Evolutionary conservation across 2,113 vertebrate genomes (phyloP).

Genomic region (Plectropomus leopardus): DNA sequence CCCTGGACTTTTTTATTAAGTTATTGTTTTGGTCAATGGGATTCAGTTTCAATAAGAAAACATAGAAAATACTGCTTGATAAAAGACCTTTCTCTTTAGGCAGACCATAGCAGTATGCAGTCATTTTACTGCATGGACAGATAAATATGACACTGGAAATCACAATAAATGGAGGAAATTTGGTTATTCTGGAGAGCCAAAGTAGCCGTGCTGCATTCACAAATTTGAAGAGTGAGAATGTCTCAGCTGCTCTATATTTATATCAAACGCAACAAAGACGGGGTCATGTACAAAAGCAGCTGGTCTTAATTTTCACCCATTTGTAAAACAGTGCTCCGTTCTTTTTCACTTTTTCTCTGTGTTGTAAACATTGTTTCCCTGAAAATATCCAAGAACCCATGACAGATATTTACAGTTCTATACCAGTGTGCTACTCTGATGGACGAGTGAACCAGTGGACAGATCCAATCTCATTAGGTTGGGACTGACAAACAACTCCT

Average conservation of each 20-base stretch:
- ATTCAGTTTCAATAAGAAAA: background rate
- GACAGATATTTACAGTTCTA: conserved; percentile 58
- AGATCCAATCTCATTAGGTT: conserved; percentile 71
- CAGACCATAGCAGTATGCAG: background rate
- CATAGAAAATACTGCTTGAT: background rate
- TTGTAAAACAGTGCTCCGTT: background rate
- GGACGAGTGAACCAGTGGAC: conserved; percentile 45
- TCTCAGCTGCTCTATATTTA: background rate
- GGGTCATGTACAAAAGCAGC: background rate
- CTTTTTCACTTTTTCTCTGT: background rate
- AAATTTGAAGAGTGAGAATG: background rate
- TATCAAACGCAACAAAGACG: conserved; percentile 10
- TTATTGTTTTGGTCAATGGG: background rate
- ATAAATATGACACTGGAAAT: background rate
- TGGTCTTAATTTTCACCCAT: conserved; percentile 2
- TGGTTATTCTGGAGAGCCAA: background rate
- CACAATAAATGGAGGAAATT: background rate
- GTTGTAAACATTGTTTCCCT: conserved; percentile 14
- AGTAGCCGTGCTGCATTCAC: background rate
- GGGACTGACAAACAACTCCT: conserved; percentile 78
- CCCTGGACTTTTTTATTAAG: too few relatives aligned
- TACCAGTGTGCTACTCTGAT: conserved; percentile 42
- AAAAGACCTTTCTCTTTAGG: background rate
- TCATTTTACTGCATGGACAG: background rate
- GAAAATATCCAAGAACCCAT: conserved; percentile 34